Conservation (phyloP, 2,888 invertebrate species). For the Taphrorychus bicolor region DNA sequence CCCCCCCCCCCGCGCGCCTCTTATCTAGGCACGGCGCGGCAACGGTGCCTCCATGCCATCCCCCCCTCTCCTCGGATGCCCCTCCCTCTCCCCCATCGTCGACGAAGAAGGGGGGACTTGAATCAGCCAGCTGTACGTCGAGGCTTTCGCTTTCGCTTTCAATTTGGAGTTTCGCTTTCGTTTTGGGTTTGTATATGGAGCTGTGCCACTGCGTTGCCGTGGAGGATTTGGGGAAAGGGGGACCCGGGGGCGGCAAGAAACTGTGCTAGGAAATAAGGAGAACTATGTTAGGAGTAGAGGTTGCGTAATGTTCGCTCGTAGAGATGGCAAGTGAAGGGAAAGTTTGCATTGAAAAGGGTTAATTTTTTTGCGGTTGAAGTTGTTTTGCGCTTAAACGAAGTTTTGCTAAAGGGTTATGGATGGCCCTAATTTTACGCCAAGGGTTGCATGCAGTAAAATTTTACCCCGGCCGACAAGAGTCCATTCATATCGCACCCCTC, state of each 20-base stretch:
- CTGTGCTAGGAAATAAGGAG: constrained; percentile 40
- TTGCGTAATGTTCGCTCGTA: constrained; percentile 23
- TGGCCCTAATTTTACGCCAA: constrained; percentile 13
- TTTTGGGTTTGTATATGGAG: constrained; percentile 32
- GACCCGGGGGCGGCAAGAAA: constrained; percentile 28
- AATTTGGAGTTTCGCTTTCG: constrained; percentile 40
- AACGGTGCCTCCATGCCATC: constrained; percentile 18
- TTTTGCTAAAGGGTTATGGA: constrained; percentile 12
- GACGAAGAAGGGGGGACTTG: constrained; percentile 10
- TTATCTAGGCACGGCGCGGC: constrained; percentile 6
- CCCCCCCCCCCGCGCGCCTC: neutral
- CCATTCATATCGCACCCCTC: constrained; percentile 15
- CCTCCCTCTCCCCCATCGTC: neutral
- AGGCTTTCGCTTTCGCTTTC: constrained; percentile 39
- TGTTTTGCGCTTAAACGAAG: neutral
- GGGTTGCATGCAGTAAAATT: too few relatives aligned
- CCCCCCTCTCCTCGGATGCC: constrained; percentile 3
- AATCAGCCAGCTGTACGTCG: constrained; percentile 35
- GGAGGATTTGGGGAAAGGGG: constrained; percentile 26
- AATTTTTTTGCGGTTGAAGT: constrained; percentile 22
- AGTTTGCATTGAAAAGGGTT: constrained; percentile 12
- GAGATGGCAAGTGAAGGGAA: constrained; percentile 15
- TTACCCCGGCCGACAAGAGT: too few relatives aligned
- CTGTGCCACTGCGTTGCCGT: constrained; percentile 33
- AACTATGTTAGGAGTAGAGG: constrained; percentile 40